Base-by-base conservation (phyloP, 2,888 invertebrate genomes). In the Phymatocera aterrima region DNA sequence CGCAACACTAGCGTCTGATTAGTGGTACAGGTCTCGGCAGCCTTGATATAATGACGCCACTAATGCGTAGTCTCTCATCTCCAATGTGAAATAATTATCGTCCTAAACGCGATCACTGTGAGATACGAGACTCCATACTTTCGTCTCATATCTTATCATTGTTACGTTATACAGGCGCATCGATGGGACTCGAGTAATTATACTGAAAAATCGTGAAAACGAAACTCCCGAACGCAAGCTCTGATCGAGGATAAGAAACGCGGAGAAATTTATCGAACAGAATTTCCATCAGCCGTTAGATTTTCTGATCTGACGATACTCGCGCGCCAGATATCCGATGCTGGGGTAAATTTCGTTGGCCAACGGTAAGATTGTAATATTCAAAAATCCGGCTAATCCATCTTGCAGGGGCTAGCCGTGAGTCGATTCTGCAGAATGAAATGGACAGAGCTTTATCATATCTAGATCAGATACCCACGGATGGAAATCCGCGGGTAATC, bases 21-120 rank as follows among this genome's bases (percentile, higher is more conserved):
- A 28, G 68, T 46, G 68, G 68, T 46, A 12, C 68, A 21, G 43
- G 68, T 68, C 68, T 68, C 43, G 28, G 24, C 24, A 28, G 24
- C 31, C 68, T 46, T 68, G 68, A 68, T 68, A 43, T 68, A 68
- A 68, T 31, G 68, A 68, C 24, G 68, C 68, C 46, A 68, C 46
- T 34, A 68, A 68, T 68, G 68, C 46, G 21, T n/a, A n/a, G n/a
- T n/a, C 68, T 24, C 24, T 68, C 18, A 68, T 68, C 34, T 18
- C 6, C 10, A 34, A 34, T 64, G 18, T 5, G 64, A 64, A 37
- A 64, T 64, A 37, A 64, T 64, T 64, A 37, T 15, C 37, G 34
- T 37, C 37, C 37, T 37, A 37, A n/a, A n/a, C n/a, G n/a, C 37
- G 21, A 64, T 64, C 15, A 18, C 64, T 24, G 64, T 24, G 18